Evolutionary conservation across 2,113 vertebrate species (phyloP).

Genomic region (Pseudorectes ferrugineus): DNA sequence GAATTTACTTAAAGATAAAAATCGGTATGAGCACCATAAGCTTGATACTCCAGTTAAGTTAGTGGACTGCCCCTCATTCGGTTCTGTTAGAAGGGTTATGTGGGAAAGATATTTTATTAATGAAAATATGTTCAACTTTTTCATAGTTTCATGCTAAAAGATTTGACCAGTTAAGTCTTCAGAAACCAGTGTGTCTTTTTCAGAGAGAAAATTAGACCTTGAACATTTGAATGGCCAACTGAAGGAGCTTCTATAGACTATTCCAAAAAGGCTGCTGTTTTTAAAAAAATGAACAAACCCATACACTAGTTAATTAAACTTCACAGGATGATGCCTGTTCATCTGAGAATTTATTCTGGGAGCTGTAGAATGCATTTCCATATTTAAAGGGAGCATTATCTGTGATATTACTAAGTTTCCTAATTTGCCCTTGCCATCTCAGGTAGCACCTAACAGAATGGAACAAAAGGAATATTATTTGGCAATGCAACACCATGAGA

Average conservation of each 20-base stretch:
- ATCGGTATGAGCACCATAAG: background rate
- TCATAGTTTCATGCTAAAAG: background rate
- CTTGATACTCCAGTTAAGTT: background rate
- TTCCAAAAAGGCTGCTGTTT: background rate
- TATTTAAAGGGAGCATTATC: slow-evolving; percentile 33
- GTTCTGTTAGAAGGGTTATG: background rate
- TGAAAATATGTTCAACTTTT: background rate
- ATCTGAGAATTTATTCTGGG: slow-evolving; percentile 40
- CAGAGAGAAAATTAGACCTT: background rate
- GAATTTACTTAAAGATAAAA: background rate
- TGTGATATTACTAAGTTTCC: background rate
- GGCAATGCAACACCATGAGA: background rate
- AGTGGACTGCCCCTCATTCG: background rate
- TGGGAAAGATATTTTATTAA: background rate
- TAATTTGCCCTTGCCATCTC: slow-evolving; percentile 6
- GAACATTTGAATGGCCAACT: background rate
- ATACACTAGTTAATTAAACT: slow-evolving; percentile 14
- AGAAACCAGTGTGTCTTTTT: background rate
- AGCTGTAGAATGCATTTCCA: slow-evolving; percentile 40
- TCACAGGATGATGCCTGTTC: background rate
- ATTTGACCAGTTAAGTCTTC: background rate
- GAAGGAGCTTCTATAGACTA: background rate
- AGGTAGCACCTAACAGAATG: background rate
- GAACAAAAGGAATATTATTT: background rate
- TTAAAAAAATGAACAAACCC: background rate